phyloP scores from a whole-genome alignment of 2,797 vertebrate species.

The Manis pentadactyla region DNA sequence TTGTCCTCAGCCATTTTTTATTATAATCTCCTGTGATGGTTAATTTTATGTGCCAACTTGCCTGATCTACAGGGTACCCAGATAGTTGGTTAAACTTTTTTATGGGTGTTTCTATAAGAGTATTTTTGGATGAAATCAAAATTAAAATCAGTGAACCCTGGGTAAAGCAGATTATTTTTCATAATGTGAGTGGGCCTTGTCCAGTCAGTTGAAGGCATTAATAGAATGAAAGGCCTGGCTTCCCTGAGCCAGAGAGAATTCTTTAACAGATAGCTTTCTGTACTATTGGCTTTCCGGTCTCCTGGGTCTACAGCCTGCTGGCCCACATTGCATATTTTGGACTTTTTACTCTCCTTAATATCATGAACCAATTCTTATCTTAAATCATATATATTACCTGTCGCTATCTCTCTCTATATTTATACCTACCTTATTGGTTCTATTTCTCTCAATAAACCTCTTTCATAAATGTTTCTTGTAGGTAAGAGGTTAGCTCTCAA shows the following conservation, averaged over 20 bases:
- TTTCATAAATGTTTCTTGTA: neutral
- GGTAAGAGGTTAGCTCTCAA: neutral
- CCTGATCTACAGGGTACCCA: neutral
- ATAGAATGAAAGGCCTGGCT: neutral
- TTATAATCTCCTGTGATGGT: neutral
- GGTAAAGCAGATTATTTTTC: neutral
- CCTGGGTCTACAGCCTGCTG: neutral
- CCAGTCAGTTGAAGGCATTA: neutral
- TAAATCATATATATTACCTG: neutral
- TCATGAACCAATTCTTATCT: neutral
- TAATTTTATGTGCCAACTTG: neutral
- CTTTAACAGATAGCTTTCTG: neutral
- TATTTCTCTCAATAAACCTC: neutral
- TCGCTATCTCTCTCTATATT: too few species aligned
- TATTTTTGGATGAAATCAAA: neutral
- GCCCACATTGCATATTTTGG: neutral
- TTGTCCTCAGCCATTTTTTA: neutral
- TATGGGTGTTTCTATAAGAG: neutral
- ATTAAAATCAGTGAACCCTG: neutral
- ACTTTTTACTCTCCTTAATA: neutral
- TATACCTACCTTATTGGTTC: neutral
- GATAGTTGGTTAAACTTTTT: neutral
- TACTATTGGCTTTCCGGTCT: neutral
- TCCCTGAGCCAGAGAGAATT: neutral
- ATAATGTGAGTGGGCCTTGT: neutral